Percentiles rank a stretch among this genome's conserved stretches.
Conservation (phyloP, 2,797 vertebrate genomes). For the Luscinia megarhynchos region DNA sequence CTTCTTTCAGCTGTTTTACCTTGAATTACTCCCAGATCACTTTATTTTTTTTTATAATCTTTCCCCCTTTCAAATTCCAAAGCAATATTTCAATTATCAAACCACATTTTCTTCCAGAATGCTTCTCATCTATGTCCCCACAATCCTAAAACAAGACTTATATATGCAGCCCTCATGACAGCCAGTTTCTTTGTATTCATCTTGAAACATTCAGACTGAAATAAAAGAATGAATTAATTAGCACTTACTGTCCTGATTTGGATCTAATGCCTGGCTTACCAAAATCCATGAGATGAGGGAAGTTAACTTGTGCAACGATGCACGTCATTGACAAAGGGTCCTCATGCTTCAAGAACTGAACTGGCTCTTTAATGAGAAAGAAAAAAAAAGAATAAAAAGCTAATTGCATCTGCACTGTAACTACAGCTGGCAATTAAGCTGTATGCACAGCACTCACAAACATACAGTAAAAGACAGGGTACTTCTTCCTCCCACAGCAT, state of each 20-base stretch:
- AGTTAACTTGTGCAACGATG: neutral
- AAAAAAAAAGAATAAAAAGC: neutral
- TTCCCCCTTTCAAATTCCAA: accelerated
- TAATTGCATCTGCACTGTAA: neutral
- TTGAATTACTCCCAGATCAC: neutral
- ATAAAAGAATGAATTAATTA: neutral
- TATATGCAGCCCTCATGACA: neutral
- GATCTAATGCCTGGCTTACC: neutral
- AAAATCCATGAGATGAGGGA: neutral
- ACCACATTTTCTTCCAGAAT: accelerated
- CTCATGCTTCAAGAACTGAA: neutral
- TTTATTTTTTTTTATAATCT: too few species aligned
- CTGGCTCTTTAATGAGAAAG: neutral
- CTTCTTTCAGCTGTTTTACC: neutral
- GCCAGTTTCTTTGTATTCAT: neutral
- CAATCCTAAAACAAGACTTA: neutral
- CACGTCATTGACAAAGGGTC: neutral
- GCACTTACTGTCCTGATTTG: neutral
- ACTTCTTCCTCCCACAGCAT: neutral
- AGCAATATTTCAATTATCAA: neutral
- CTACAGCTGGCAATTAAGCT: neutral
- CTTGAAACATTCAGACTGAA: neutral
- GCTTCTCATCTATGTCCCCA: neutral
- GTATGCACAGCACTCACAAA: neutral
- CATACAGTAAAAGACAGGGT: neutral